Conservation (phyloP, 2,888 invertebrate genomes). For the Acanthosepion pharaonis region DNA sequence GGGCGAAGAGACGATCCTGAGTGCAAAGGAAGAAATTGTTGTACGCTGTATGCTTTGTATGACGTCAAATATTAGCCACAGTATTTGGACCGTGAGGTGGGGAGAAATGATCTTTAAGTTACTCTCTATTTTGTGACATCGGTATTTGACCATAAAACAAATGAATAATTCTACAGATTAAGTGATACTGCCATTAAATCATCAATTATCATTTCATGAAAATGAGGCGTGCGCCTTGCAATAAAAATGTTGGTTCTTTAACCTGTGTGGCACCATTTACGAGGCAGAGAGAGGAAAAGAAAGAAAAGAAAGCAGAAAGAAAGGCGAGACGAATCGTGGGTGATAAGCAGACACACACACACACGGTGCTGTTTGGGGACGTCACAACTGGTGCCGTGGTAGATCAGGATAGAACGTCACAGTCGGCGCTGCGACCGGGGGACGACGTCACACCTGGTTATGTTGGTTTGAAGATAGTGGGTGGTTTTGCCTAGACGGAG, state of each 20-base stretch:
- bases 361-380: too few species aligned
- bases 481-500: too few species aligned
- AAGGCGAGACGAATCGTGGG: too few species aligned
- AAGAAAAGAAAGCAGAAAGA: too few species aligned
- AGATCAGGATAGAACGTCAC: too few species aligned
- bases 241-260: neutral
- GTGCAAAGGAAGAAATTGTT: neutral
- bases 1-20: neutral
- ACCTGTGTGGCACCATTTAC: too few species aligned
- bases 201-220: neutral
- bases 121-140: neutral
- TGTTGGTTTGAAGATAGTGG: too few species aligned
- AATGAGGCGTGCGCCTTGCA: neutral
- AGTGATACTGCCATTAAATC: neutral
- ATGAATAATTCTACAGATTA: neutral
- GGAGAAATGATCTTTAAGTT: neutral
- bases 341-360: too few species aligned
- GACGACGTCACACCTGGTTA: too few species aligned
- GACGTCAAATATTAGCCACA: neutral
- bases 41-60: neutral
- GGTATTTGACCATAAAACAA: neutral
- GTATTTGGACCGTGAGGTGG: neutral
- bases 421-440: too few species aligned
- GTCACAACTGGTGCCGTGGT: too few species aligned
- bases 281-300: too few species aligned